A percentile compares a stretch with the other conserved stretches of the same genome.
phyloP scores from a whole-genome alignment of 2,113 vertebrate species.

The Chitala chitala region DNA sequence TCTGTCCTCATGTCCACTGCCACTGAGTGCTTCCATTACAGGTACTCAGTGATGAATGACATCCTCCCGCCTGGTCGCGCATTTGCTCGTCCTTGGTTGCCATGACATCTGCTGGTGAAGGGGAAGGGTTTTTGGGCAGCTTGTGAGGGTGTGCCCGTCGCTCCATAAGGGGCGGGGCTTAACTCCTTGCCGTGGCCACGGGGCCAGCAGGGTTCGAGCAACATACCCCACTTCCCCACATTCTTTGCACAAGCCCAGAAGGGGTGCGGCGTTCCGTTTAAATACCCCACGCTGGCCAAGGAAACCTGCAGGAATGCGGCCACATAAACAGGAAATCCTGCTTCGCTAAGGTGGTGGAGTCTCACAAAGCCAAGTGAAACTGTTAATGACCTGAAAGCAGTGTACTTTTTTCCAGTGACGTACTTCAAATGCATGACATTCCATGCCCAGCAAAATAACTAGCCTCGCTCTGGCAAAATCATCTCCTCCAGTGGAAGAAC shows the following conservation, averaged over 20 bases:
- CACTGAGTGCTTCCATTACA: slow-evolving; percentile 67
- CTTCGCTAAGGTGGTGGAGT: neutral
- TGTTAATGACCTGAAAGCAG: neutral
- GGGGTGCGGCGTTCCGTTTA: neutral
- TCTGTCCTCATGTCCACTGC: slow-evolving; percentile 68
- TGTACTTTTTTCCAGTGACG: neutral
- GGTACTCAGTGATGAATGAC: slow-evolving; percentile 62
- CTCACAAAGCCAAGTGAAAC: neutral
- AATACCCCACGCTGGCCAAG: neutral
- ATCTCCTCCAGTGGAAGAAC: too few species aligned
- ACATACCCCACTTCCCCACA: slow-evolving; percentile 20
- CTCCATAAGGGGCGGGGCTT: slow-evolving; percentile 18
- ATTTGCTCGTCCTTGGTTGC: slow-evolving; percentile 68
- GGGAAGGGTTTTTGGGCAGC: slow-evolving; percentile 22
- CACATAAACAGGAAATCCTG: neutral
- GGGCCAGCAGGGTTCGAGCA: slow-evolving; percentile 16
- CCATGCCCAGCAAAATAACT: neutral
- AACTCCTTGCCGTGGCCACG: slow-evolving; percentile 21
- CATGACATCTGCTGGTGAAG: slow-evolving; percentile 36
- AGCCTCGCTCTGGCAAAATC: neutral
- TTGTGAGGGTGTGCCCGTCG: slow-evolving; percentile 27
- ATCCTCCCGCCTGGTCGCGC: slow-evolving; percentile 51
- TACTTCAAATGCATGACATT: neutral
- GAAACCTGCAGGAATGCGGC: neutral
- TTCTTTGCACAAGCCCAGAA: slow-evolving; percentile 14